phyloP scores from a whole-genome alignment of 2,888 invertebrate species.

The Drosophila prostipennis region DNA sequence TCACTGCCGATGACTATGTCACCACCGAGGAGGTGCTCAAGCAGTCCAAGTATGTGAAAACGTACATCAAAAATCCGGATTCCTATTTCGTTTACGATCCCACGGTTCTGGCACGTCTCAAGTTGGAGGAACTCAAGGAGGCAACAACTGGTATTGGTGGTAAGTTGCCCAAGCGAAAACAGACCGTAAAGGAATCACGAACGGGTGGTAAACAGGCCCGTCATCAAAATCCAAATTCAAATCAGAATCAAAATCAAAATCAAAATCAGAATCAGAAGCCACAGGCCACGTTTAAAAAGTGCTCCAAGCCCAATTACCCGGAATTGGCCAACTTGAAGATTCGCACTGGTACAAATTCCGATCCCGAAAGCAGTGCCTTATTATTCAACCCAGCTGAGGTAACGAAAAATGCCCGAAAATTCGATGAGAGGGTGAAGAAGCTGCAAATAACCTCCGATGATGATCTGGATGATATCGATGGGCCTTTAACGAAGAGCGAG shows the following conservation, averaged over 20 bases:
- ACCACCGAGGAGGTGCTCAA: conserved; percentile 84
- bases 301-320: conserved; percentile 83
- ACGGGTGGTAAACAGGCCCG: conserved; percentile 7
- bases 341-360: conserved; percentile 81
- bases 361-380: conserved; percentile 67
- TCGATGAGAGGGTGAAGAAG: conserved; percentile 83
- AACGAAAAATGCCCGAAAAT: conserved; percentile 83
- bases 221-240: neutral
- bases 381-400: conserved; percentile 84
- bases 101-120: conserved; percentile 81
- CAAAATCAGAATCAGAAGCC: conserved; percentile 1
- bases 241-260: neutral
- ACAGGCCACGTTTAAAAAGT: conserved; percentile 79
- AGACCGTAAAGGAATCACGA: conserved; percentile 13
- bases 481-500: conserved; percentile 81
- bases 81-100: conserved; percentile 84
- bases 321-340: conserved; percentile 83
- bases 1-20: conserved; percentile 77
- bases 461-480: conserved; percentile 83
- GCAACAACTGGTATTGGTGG: conserved; percentile 48
- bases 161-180: conserved; percentile 31
- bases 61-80: conserved; percentile 84
- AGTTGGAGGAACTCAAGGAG: conserved; percentile 79
- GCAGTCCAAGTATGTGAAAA: conserved; percentile 84
- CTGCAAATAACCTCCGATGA: conserved; percentile 82